Conservation (phyloP, 2,888 invertebrate species). For the Protonemura montana region DNA sequence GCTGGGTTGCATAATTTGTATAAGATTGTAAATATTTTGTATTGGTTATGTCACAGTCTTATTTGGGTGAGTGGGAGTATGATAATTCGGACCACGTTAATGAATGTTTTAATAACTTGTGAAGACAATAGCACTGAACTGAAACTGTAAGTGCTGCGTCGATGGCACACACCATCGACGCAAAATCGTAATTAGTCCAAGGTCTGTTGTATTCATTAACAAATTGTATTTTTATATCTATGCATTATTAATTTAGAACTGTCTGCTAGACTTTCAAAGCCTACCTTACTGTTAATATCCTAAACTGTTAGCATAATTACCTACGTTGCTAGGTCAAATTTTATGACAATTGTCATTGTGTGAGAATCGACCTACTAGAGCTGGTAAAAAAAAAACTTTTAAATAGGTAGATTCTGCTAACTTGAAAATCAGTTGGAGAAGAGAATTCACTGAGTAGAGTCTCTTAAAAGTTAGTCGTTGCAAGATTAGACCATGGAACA, state of each 20-base stretch:
- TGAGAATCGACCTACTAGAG: conserved; percentile 36
- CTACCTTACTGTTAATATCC: conserved; percentile 14
- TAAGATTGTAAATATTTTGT: background rate
- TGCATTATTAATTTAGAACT: background rate
- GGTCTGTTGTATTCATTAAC: conserved; percentile 12
- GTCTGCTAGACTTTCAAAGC: conserved; percentile 26
- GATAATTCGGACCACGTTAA: background rate
- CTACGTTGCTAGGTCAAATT: conserved; percentile 32
- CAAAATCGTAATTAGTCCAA: conserved; percentile 30
- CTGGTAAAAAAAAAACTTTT: conserved; percentile 9
- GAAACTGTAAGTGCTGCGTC: background rate
- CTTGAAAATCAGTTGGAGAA: conserved; percentile 10
- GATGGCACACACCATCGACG: background rate
- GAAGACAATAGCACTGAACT: background rate
- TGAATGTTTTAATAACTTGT: background rate
- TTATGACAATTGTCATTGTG: conserved; percentile 23
- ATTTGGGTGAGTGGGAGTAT: background rate
- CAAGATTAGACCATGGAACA: background rate
- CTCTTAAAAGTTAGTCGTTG: background rate
- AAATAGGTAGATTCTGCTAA: conserved; percentile 27
- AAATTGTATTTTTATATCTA: conserved; percentile 14
- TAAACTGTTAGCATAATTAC: conserved; percentile 26
- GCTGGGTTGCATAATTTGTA: background rate
- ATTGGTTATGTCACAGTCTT: background rate
- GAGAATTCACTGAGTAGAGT: conserved; percentile 12